These are phyloP conservation scores for Ivindomyrus marchei DNA, from an alignment of 2,113 vertebrate species.

Conservation along the genomic window DNA sequence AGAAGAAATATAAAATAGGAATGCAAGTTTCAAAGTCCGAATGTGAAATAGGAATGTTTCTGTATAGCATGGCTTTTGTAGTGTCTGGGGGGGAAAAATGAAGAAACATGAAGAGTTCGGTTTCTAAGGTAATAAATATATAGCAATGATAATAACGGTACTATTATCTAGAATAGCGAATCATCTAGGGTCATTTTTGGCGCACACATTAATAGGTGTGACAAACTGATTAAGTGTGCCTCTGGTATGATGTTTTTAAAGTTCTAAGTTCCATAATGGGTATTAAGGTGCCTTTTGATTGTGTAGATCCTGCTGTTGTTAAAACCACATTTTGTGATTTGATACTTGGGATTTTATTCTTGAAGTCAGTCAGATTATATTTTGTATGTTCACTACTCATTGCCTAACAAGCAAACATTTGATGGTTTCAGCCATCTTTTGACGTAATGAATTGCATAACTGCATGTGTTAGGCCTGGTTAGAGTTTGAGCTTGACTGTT, in stretches of 20 bases:
- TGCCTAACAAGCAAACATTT: neutral
- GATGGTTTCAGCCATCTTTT: neutral
- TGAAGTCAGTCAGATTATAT: neutral
- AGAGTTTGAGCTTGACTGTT: neutral
- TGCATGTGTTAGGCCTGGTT: neutral
- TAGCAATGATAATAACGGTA: neutral
- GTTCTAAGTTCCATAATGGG: neutral
- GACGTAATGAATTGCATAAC: neutral
- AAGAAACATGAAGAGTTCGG: neutral
- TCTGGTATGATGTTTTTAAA: neutral
- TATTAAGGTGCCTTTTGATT: neutral
- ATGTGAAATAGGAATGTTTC: neutral
- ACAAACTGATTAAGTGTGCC: neutral
- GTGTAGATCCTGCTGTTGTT: neutral
- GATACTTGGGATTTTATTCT: neutral
- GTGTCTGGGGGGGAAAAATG: neutral
- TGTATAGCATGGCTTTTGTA: neutral
- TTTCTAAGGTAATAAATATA: neutral
- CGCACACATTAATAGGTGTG: neutral
- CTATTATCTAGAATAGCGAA: neutral
- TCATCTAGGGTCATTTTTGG: neutral
- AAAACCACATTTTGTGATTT: neutral
- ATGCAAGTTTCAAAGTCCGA: neutral
- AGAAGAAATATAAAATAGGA: neutral
- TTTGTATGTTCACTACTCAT: neutral